phyloP scores from a whole-genome alignment of 1,140 invertebrate genomes.

The Tachypleus tridentatus region DNA sequence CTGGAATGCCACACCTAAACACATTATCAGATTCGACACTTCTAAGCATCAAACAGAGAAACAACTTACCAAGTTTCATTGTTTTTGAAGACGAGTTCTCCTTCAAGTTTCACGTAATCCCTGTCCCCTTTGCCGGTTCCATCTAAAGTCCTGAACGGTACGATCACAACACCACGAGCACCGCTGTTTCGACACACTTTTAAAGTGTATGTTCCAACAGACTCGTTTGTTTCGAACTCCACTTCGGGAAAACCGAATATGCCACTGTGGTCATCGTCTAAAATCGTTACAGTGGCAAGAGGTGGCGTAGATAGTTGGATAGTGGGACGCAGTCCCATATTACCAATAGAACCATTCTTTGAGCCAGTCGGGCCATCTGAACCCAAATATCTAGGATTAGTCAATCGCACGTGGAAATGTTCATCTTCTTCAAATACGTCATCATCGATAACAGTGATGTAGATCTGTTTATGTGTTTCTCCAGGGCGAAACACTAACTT shows the following conservation, averaged over 20 bases:
- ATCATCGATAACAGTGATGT: slow-evolving; percentile 91
- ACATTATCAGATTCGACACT: no score
- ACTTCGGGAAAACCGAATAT: slow-evolving; percentile 83
- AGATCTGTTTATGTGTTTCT: slow-evolving; percentile 72
- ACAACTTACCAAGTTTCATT: slow-evolving; percentile 96
- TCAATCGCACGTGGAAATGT: slow-evolving; percentile 80
- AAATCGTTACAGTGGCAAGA: slow-evolving; percentile 89
- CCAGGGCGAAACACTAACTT: slow-evolving; percentile 71
- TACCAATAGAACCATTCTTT: slow-evolving; percentile 4
- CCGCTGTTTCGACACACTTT: slow-evolving; percentile 75
- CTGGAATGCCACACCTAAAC: no score
- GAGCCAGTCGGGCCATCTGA: background rate
- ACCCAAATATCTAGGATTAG: slow-evolving; percentile 31
- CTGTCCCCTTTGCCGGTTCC: slow-evolving; percentile 79
- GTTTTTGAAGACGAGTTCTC: slow-evolving; percentile 86
- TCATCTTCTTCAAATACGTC: slow-evolving; percentile 98
- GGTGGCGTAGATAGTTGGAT: slow-evolving; percentile 56
- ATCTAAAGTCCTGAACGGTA: slow-evolving; percentile 85
- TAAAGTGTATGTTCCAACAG: slow-evolving; percentile 71
- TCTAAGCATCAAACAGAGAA: background rate
- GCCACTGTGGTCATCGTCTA: slow-evolving; percentile 97
- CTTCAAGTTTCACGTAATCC: slow-evolving; percentile 70
- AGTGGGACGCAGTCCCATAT: slow-evolving; percentile 17
- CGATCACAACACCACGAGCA: slow-evolving; percentile 73
- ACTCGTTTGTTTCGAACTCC: slow-evolving; percentile 77